Evolutionary conservation across 2,113 vertebrate genomes (phyloP).

Genomic region (Lethenteron reissneri): DNA sequence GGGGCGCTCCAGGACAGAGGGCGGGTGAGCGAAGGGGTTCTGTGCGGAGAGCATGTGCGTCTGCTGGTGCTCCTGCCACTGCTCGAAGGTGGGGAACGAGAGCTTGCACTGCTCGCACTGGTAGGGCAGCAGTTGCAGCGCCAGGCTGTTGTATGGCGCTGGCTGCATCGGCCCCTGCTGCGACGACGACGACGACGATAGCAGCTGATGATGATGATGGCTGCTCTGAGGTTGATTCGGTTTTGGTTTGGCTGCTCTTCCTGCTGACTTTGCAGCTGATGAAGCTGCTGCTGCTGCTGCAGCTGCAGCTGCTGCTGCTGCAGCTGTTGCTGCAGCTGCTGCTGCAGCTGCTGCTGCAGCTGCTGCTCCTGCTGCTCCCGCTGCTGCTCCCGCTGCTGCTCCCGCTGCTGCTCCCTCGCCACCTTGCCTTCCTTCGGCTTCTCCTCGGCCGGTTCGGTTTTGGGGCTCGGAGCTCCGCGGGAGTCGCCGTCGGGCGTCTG

Average conservation of each 20-base stretch:
- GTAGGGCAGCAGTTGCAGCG: conserved; percentile 95
- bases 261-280: too few relatives aligned
- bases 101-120: conserved; percentile 96
- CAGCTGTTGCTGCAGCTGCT: too few relatives aligned
- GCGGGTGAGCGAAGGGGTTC: conserved; percentile 85
- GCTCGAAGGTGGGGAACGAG: conserved; percentile 76
- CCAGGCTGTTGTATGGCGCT: conserved; percentile 63
- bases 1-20: conserved; percentile 86
- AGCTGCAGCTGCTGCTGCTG: too few relatives aligned
- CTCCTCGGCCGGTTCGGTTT: conserved; percentile 44
- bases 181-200: not conserved
- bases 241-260: conserved; percentile 25
- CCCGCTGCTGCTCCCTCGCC: conserved; percentile 21
- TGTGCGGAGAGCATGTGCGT: conserved; percentile 98
- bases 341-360: too few relatives aligned
- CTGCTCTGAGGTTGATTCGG: conserved; percentile 41
- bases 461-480: conserved; percentile 36
- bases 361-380: conserved; percentile 28
- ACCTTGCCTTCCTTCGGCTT: conserved; percentile 60
- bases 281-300: too few relatives aligned
- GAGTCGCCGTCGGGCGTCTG: too few relatives aligned
- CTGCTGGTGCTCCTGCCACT: conserved; percentile 98
- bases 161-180: not conserved
- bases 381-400: conserved; percentile 35
- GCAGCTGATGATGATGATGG: conserved; percentile 37